Evolutionary conservation across 1,140 invertebrate genomes (phyloP).

Genomic region (Aphaenogaster ashmeadi): DNA sequence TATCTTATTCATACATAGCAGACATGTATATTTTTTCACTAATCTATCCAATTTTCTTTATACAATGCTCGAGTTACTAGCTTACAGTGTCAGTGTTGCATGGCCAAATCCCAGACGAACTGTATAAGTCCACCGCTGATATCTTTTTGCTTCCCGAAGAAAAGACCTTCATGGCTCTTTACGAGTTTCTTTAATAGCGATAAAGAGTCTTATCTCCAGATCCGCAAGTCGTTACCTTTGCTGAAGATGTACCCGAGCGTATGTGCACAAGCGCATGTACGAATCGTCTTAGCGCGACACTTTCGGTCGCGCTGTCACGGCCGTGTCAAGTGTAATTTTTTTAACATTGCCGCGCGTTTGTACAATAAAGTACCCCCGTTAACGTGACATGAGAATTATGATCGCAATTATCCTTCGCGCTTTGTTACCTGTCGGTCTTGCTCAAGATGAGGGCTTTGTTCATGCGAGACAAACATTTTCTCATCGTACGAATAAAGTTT

Average conservation of each 20-base stretch:
- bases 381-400: conserved; percentile 44
- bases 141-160: conserved; percentile 32
- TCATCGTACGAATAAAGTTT: neutral
- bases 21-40: neutral
- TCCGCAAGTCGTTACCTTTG: conserved; percentile 48
- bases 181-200: conserved; percentile 61
- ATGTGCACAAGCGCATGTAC: conserved; percentile 1
- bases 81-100: neutral
- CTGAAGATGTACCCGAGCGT: conserved; percentile 10
- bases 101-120: conserved; percentile 6
- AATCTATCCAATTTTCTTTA: neutral
- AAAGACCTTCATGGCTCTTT: conserved; percentile 38
- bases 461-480: conserved; percentile 25
- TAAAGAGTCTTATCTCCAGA: conserved; percentile 61
- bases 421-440: conserved; percentile 48
- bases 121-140: neutral
- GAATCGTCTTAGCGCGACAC: conserved; percentile 31
- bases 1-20: neutral
- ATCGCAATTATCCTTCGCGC: conserved; percentile 42
- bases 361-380: conserved; percentile 22
- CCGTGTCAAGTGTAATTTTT: conserved; percentile 40
- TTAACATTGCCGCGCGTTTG: conserved; percentile 1
- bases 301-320: conserved; percentile 46
- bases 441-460: neutral
- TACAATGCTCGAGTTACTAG: neutral